Conservation (phyloP, 1,140 invertebrate species). For the Archivesica marissinica region DNA sequence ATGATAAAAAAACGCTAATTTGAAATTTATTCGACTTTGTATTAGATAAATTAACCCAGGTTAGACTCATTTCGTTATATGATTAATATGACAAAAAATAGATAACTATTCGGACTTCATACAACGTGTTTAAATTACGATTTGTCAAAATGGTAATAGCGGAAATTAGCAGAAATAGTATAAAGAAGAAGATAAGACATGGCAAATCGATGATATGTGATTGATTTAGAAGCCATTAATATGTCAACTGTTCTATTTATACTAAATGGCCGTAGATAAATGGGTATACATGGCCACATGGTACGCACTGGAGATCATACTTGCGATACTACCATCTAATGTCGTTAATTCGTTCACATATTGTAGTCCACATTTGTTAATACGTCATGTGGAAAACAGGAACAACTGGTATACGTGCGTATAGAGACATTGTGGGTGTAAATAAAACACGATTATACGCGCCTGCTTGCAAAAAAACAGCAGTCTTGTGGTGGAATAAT, state of each 20-base stretch:
- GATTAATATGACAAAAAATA: constrained; percentile 20
- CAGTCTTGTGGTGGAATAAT: too few relatives aligned
- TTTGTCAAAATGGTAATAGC: constrained; percentile 45
- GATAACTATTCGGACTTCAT: background rate
- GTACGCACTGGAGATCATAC: background rate
- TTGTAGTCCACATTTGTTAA: background rate
- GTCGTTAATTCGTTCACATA: background rate
- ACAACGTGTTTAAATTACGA: constrained; percentile 31
- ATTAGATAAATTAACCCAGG: constrained; percentile 40
- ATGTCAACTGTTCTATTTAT: constrained; percentile 26
- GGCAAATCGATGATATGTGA: constrained; percentile 39
- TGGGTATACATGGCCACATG: background rate
- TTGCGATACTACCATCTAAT: background rate
- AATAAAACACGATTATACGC: background rate
- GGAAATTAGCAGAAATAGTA: constrained; percentile 45
- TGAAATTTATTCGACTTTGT: constrained; percentile 49
- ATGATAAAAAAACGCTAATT: constrained; percentile 44
- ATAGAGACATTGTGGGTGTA: background rate
- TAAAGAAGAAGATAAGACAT: constrained; percentile 37
- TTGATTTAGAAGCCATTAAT: constrained; percentile 59
- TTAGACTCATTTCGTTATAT: background rate
- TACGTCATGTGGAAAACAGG: background rate
- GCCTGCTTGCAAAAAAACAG: background rate
- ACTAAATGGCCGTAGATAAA: constrained; percentile 13
- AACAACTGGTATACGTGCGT: background rate